A percentile compares a stretch with the other conserved stretches of the same genome.
Evolutionary conservation across 2,797 vertebrate genomes (phyloP).

Genomic region (Pseudopleuronectes americanus): DNA sequence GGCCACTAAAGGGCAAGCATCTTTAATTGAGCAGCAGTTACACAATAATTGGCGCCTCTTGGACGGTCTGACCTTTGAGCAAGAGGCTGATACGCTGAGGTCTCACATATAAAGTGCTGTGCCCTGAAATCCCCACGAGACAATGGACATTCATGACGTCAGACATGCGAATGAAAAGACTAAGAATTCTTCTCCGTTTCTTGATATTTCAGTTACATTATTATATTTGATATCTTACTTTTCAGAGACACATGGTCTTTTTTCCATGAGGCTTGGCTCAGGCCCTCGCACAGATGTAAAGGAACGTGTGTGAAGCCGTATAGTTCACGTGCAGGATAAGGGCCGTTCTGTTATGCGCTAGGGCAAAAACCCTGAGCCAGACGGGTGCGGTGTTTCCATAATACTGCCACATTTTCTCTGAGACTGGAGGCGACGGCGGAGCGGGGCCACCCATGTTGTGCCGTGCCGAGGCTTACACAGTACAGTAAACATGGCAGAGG

Average conservation of each 20-base stretch:
- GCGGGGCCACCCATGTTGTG: constrained; percentile 81
- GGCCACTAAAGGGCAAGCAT: constrained; percentile 61
- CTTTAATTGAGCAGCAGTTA: constrained; percentile 62
- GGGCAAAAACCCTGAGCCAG: constrained; percentile 36
- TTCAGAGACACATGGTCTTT: neutral
- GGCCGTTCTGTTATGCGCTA: too few relatives aligned
- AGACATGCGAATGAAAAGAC: neutral
- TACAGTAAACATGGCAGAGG: constrained; percentile 80
- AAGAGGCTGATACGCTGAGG: constrained; percentile 40
- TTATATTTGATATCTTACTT: constrained; percentile 1
- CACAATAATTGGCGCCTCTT: constrained; percentile 58
- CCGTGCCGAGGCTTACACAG: constrained; percentile 72
- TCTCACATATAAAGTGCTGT: constrained; percentile 36
- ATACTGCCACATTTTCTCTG: constrained; percentile 72
- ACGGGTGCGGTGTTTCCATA: constrained; percentile 75
- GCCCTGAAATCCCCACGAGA: constrained; percentile 10
- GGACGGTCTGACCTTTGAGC: constrained; percentile 62
- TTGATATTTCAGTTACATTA: neutral
- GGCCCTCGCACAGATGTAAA: constrained; percentile 12
- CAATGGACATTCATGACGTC: constrained; percentile 6
- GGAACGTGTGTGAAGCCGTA: constrained; percentile 28
- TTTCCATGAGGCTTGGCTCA: constrained; percentile 7
- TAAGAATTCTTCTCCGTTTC: neutral
- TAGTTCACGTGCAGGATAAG: constrained; percentile 47
- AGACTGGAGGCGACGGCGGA: constrained; percentile 72